phyloP scores from a whole-genome alignment of 1,140 invertebrate species.

The Drosophila sproati region DNA sequence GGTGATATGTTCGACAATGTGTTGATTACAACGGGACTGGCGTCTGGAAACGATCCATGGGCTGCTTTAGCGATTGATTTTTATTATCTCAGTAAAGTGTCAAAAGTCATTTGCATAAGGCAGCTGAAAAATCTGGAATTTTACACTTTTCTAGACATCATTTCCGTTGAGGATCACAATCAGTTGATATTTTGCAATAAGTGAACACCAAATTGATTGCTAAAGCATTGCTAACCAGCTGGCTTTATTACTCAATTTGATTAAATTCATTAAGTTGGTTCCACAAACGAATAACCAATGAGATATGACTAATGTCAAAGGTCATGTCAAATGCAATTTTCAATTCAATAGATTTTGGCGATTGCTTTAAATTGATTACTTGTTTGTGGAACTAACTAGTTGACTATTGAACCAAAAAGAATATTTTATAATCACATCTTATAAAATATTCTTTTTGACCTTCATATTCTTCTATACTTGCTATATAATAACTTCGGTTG shows the following conservation, averaged over 20 bases:
- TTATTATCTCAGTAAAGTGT: neutral
- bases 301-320: neutral
- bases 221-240: conserved; percentile 12
- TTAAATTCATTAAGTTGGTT: conserved; percentile 29
- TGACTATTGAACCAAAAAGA: conserved; percentile 40
- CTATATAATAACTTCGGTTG: conserved; percentile 58
- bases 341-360: neutral
- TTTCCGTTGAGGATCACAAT: conserved; percentile 21
- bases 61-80: conserved; percentile 29
- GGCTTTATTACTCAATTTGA: conserved; percentile 33
- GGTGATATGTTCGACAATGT: conserved; percentile 63
- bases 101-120: conserved; percentile 10
- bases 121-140: neutral
- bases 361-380: conserved; percentile 46
- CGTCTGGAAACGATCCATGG: conserved; percentile 1
- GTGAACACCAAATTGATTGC: conserved; percentile 37
- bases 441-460: conserved; percentile 14
- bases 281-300: conserved; percentile 33
- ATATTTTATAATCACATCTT: conserved; percentile 20
- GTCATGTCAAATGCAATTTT: conserved; percentile 10
- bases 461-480: conserved; percentile 23
- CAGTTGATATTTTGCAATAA: conserved; percentile 50
- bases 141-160: conserved; percentile 11
- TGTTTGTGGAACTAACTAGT: conserved; percentile 25
- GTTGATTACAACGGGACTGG: conserved; percentile 19